Percentiles rank a stretch among this genome's conserved stretches.
phyloP scores from a whole-genome alignment of 2,113 vertebrate genomes.

The Tor tambroides region DNA sequence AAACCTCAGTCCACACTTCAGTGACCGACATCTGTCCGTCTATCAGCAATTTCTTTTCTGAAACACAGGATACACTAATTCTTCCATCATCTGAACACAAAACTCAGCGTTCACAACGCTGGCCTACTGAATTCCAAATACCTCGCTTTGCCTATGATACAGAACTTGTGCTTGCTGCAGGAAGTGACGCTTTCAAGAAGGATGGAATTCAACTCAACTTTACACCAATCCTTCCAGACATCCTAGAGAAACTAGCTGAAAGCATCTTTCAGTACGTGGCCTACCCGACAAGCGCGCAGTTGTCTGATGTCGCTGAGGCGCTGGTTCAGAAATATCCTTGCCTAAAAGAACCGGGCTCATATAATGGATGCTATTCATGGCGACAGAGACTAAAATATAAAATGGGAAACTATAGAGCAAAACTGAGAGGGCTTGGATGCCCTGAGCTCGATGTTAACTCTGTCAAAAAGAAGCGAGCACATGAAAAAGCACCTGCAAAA shows the following conservation, averaged over 20 bases:
- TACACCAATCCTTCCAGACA: conserved; percentile 43
- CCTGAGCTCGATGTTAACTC: conserved; percentile 54
- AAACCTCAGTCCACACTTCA: neutral
- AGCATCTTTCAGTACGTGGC: conserved; percentile 55
- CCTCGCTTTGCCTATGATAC: conserved; percentile 52
- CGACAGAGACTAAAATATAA: conserved; percentile 55
- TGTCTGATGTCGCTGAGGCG: conserved; percentile 36
- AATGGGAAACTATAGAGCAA: conserved; percentile 50
- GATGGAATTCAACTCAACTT: conserved; percentile 50
- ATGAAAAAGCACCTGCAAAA: conserved; percentile 22
- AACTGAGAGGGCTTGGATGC: conserved; percentile 47
- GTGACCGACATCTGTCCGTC: neutral
- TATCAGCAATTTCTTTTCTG: conserved; percentile 6
- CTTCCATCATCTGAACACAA: conserved; percentile 40
- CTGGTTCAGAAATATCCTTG: conserved; percentile 57
- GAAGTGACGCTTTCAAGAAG: conserved; percentile 44
- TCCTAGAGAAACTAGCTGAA: conserved; percentile 56
- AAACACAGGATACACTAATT: conserved; percentile 27
- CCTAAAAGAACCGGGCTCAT: conserved; percentile 53
- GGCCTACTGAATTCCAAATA: conserved; percentile 49
- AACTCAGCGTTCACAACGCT: conserved; percentile 16
- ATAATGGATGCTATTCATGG: conserved; percentile 49
- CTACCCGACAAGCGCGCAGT: conserved; percentile 39
- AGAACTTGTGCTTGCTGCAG: conserved; percentile 54
- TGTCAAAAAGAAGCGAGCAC: conserved; percentile 42